Conservation (phyloP, 2,797 vertebrate species). For the Diplodus sargus region DNA sequence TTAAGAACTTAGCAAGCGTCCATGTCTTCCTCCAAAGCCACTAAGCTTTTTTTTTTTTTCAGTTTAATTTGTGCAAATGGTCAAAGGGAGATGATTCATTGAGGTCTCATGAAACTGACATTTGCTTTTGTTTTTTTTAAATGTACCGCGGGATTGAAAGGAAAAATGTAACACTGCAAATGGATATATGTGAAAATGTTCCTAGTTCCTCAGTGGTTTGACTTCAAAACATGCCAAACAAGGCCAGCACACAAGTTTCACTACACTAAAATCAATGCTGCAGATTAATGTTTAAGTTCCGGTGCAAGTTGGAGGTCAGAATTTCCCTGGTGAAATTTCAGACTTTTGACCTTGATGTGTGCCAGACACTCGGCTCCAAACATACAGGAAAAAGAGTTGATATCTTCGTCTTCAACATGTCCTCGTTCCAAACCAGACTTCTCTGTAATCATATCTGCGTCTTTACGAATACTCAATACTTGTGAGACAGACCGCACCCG, state of each 20-base stretch:
- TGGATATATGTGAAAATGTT: too few relatives aligned
- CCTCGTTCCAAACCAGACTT: too few relatives aligned
- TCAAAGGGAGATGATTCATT: not conserved
- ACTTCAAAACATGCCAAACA: not conserved
- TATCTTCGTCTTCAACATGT: too few relatives aligned
- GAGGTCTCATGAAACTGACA: not conserved
- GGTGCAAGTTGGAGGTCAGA: too few relatives aligned
- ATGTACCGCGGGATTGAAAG: not conserved
- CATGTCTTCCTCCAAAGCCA: not conserved
- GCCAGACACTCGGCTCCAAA: too few relatives aligned
- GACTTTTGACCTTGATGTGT: too few relatives aligned
- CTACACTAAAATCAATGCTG: not conserved
- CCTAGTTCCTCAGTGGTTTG: not conserved
- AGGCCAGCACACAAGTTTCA: conserved; percentile 1
- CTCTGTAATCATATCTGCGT: too few relatives aligned
- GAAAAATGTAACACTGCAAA: not conserved
- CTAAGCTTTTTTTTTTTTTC: not conserved
- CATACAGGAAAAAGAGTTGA: too few relatives aligned
- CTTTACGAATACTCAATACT: too few relatives aligned
- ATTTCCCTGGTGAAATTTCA: too few relatives aligned
- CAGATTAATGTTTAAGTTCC: too few relatives aligned
- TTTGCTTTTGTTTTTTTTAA: not conserved
- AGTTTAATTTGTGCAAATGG: fast-evolving
- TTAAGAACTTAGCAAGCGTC: not conserved
- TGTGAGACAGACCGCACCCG: too few relatives aligned